phyloP scores from a whole-genome alignment of 2,113 vertebrate species.

The Equus przewalskii region DNA sequence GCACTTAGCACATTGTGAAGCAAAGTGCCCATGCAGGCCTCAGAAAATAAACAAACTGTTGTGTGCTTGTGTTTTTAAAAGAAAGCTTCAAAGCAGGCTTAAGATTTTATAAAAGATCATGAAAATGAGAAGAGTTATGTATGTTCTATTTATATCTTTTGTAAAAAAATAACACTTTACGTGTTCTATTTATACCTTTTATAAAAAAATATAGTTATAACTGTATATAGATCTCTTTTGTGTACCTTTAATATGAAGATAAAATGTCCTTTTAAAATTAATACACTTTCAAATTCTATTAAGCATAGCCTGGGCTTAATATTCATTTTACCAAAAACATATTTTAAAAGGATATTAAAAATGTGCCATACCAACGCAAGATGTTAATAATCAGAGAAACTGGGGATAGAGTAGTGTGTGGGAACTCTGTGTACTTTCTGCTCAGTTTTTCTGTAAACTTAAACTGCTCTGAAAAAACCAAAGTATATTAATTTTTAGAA shows the following conservation, averaged over 20 bases:
- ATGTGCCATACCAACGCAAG: background rate
- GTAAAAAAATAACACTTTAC: background rate
- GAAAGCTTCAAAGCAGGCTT: constrained; percentile 39
- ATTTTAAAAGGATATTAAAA: constrained; percentile 8
- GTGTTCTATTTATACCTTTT: background rate
- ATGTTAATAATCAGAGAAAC: background rate
- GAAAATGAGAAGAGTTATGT: constrained; percentile 9
- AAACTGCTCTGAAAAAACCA: background rate
- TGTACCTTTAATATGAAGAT: background rate
- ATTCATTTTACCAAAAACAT: background rate
- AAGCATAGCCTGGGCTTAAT: background rate
- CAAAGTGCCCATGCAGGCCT: background rate
- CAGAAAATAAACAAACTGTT: constrained; percentile 73
- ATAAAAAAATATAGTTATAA: background rate
- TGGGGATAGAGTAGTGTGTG: background rate
- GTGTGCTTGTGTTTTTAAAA: background rate
- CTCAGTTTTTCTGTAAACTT: background rate
- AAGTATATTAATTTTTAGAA: background rate
- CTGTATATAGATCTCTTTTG: background rate
- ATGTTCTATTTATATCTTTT: constrained; percentile 2
- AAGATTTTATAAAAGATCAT: constrained; percentile 36
- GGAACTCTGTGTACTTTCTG: background rate
- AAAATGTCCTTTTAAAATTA: constrained; percentile 31
- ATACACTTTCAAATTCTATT: background rate
- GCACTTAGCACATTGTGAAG: constrained; percentile 65